Conservation (phyloP, 2,888 invertebrate genomes). For the Acronicta leporina region DNA sequence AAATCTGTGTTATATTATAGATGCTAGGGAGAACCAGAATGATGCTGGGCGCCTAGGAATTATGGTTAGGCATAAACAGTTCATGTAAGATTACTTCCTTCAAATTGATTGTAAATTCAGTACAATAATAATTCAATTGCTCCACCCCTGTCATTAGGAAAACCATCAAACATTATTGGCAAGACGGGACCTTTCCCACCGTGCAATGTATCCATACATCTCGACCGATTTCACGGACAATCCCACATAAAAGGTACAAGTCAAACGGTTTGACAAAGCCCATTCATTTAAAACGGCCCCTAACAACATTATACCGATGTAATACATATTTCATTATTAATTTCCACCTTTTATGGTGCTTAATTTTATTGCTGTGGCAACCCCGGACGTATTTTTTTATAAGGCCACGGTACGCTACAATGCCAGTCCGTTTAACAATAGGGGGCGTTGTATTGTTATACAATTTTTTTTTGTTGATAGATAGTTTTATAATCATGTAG, state of each 20-base stretch:
- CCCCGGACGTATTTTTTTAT: slow-evolving; percentile 76
- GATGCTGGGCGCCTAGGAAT: no score
- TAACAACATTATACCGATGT: slow-evolving; percentile 89
- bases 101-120: no score
- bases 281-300: slow-evolving; percentile 80
- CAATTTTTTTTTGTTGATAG: slow-evolving; percentile 77
- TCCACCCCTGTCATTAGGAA: slow-evolving; percentile 77
- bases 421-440: slow-evolving; percentile 74
- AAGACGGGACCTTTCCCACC: slow-evolving; percentile 61
- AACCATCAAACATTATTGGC: slow-evolving; percentile 69
- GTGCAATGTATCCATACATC: slow-evolving; percentile 78
- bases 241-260: slow-evolving; percentile 82
- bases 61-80: no score
- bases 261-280: slow-evolving; percentile 83
- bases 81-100: no score
- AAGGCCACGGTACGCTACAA: slow-evolving; percentile 69
- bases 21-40: no score
- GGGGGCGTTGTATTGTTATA: slow-evolving; percentile 88
- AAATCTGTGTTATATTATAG: no score
- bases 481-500: slow-evolving; percentile 62
- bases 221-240: slow-evolving; percentile 86
- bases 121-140: slow-evolving; percentile 35
- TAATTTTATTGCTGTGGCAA: slow-evolving; percentile 84
- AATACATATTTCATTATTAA: slow-evolving; percentile 89
- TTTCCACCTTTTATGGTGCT: slow-evolving; percentile 85